Evolutionary conservation across 2,888 invertebrate genomes (phyloP), one percentile per base, ranked within the genome.

Genomic region (Osedax fenrisi): DNA sequence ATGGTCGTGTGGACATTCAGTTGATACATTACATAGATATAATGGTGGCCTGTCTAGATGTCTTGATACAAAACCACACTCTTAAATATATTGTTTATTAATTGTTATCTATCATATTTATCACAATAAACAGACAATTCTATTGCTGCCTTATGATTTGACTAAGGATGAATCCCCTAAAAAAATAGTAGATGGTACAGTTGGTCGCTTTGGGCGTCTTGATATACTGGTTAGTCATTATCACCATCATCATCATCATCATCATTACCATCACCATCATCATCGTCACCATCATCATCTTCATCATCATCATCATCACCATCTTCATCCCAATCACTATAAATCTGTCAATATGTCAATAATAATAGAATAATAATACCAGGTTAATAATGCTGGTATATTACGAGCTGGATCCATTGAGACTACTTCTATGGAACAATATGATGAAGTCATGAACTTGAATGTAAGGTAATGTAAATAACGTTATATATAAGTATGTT

Each of bases 371-470:
- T 17, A 10, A 10, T 5, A 17, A 5, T 17, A 17, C 41, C 75
- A 84, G 84, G 83, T 84, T 21, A 84, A 96, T 84, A 93, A 91
- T 85, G 95, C 95, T 21, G 95, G 95, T 2, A 89, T 91, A 26
- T 84, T 94, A 25, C 91, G 90, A 81, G 86, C 86, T 0, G 95
- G 94, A 27, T 88, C 88, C 1, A 92, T 94, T 80, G 94, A 95
- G 85, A 90, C 88, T 78, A 91, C 94, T 0, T 88, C 88, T 23
- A 81, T 96, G 79, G 91, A 91, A 68, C 93, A 94, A 81, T 95
- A 89, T 81, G 96, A 97, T 83, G 87, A 90, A 25, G 86, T 93
- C 13, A 92, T 97, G 89, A 91, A 92, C 81, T 89, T 90, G 1
- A 97, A 97, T 84, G 90, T 94, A 0, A 89, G 93, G 76, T 86